Evolutionary conservation across 2,113 vertebrate genomes (phyloP).

Genomic region (Brachypteracias leptosomus): DNA sequence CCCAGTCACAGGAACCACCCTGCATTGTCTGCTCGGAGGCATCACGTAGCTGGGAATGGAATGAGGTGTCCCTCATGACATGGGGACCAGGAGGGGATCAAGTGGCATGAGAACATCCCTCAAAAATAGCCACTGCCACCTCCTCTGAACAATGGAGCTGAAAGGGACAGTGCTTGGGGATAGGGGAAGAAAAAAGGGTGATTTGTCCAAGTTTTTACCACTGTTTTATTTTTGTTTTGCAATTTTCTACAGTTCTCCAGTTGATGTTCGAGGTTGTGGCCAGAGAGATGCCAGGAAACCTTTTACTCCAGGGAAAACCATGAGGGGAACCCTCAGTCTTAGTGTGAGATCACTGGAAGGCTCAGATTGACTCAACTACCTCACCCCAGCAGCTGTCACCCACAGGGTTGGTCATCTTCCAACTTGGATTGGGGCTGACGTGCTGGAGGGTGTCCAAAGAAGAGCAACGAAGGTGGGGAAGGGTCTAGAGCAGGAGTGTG

Average conservation of each 20-base stretch:
- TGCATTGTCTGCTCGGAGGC: background rate
- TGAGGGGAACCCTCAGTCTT: background rate
- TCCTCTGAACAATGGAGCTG: background rate
- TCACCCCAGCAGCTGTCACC: background rate
- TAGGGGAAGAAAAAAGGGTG: background rate
- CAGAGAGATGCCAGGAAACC: no score
- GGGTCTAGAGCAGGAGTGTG: no score
- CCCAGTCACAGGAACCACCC: background rate
- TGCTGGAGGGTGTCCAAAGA: no score
- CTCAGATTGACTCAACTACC: background rate
- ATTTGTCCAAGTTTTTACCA: background rate
- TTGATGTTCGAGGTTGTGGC: fast-evolving
- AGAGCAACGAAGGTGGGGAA: no score
- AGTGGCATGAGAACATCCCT: background rate
- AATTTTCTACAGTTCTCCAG: background rate
- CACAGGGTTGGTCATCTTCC: fast-evolving
- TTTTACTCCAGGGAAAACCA: background rate
- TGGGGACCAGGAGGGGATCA: fast-evolving
- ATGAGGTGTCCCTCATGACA: background rate
- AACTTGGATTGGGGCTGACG: background rate
- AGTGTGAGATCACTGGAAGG: background rate
- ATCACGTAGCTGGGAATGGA: background rate
- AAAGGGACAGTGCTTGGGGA: background rate
- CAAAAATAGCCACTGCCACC: background rate
- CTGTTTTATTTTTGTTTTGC: background rate